Evolutionary conservation across 2,113 vertebrate species (phyloP), one percentile per base, ranked within the genome.

Genomic region (Eurypyga helias): DNA sequence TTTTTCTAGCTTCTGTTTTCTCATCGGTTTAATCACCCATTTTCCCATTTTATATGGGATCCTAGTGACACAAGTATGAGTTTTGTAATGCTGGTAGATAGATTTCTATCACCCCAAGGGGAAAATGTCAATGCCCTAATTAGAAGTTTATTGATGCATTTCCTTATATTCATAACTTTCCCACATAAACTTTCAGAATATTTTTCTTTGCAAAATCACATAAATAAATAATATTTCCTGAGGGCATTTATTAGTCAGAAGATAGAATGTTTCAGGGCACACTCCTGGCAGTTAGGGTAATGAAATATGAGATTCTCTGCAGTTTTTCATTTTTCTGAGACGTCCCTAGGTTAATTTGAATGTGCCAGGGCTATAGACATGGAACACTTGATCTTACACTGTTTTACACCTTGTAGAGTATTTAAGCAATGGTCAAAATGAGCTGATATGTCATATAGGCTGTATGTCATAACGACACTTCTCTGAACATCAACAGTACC

Each of bases 221-320:
- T 92, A 96, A 96, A 96, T 93, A 96, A 96, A 85, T 95, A 83
- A 58, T 89, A 91, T 94, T 94, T 96, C 87, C 73, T 85, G 55
- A 79, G 94, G 87, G 54, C 15, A 90, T 97, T 96, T 96, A 64
- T 95, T 97, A 91, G 58, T 36, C 72, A 71, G 76, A 75, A 91
- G 54, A 87, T 41, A 76, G 45, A 97, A 87, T 96, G 72, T 93
- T 93, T 96, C 75, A 93, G 45, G 43, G 51, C 46, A 80, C 8
- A 45, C 33, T 90, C 11, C 48, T 89, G 55, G 92, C 64, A 92
- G 46, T 95, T 81, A 83, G 26, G 58, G 52, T 95, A 96, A 97
- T 70, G 51, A 95, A 95, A 95, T 89, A 62, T 3, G 48, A 69
- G 67, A 84, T 80, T 84, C 51, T 52, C 26, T 41, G 69, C 58